phyloP scores from a whole-genome alignment of 2,888 invertebrate genomes.

The Callyntrura sp. region DNA sequence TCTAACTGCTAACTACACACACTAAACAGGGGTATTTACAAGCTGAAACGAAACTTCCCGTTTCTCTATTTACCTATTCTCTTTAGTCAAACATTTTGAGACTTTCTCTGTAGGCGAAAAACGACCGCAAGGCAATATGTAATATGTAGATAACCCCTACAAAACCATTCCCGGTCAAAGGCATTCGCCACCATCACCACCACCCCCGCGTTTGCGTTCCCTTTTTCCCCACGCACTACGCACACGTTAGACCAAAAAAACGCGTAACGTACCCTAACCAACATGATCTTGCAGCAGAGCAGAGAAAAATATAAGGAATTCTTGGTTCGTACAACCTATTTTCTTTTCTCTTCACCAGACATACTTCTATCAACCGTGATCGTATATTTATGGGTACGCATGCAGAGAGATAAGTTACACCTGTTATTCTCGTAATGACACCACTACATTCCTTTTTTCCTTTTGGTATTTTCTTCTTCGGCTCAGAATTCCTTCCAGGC shows the following conservation, averaged over 20 bases:
- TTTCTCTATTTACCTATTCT: constrained; percentile 13
- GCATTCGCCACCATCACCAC: constrained; percentile 10
- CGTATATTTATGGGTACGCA: not conserved
- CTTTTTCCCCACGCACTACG: too few species aligned
- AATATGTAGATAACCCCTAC: not conserved
- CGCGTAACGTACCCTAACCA: not conserved
- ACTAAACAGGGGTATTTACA: not conserved
- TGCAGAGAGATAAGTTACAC: constrained; percentile 7
- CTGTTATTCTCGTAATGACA: not conserved
- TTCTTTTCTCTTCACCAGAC: not conserved
- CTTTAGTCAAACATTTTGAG: not conserved
- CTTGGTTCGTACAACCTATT: too few species aligned
- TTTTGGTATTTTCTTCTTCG: too few species aligned
- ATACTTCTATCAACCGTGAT: not conserved
- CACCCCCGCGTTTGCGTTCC: not conserved
- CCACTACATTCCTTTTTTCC: not conserved
- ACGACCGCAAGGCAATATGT: not conserved
- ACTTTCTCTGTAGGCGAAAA: not conserved
- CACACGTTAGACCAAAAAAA: not conserved
- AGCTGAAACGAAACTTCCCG: not conserved
- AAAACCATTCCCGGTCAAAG: constrained; percentile 18
- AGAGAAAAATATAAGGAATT: too few species aligned
- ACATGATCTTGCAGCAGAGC: too few species aligned
- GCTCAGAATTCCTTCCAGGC: not conserved
- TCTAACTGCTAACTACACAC: not conserved